These are phyloP conservation scores for Holothuria leucospilota DNA, from an alignment of 53 echinoderm and acorn worm species.

Conservation along the genomic window DNA sequence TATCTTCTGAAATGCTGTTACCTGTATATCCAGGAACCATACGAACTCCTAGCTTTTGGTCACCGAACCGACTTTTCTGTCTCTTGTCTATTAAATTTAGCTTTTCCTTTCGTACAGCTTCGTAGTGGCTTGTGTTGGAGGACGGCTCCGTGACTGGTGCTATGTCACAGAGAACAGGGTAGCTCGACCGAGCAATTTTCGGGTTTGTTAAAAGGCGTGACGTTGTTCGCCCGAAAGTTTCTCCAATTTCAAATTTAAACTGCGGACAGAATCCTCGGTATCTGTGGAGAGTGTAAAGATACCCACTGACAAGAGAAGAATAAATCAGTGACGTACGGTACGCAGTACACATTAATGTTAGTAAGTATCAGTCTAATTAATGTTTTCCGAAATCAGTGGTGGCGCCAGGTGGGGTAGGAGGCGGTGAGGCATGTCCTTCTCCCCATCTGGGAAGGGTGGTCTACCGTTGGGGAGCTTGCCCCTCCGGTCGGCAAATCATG, in stretches of 20 bases:
- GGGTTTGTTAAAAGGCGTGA: slow-evolving; percentile 87
- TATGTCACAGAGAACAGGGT: slow-evolving; percentile 80
- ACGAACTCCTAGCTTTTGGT: slow-evolving; percentile 84
- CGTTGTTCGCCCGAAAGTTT: slow-evolving; percentile 94
- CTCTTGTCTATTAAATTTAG: slow-evolving; percentile 57
- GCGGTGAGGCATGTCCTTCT: too few species aligned
- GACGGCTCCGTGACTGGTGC: slow-evolving; percentile 65
- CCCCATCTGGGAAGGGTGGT: too few species aligned
- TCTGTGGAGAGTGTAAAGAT: slow-evolving; percentile 34
- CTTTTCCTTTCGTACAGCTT: slow-evolving; percentile 14
- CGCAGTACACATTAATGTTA: too few species aligned
- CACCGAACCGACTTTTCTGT: slow-evolving; percentile 79
- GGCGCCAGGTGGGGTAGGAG: too few species aligned
- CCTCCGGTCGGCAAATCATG: too few species aligned
- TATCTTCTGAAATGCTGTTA: slow-evolving; percentile 14
- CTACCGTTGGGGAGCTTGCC: too few species aligned
- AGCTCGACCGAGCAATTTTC: slow-evolving; percentile 74
- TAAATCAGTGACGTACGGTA: too few species aligned
- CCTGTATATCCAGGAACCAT: slow-evolving; percentile 99
- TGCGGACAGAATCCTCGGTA: slow-evolving; percentile 98
- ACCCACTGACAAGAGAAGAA: too few species aligned
- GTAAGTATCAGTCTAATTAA: too few species aligned
- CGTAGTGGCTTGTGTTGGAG: slow-evolving; percentile 40
- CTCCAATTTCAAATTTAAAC: slow-evolving; percentile 97
- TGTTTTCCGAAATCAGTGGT: too few species aligned